These are phyloP conservation scores for Acleris sparsana DNA, from an alignment of 2,888 invertebrate genomes.

Conservation along the genomic window DNA sequence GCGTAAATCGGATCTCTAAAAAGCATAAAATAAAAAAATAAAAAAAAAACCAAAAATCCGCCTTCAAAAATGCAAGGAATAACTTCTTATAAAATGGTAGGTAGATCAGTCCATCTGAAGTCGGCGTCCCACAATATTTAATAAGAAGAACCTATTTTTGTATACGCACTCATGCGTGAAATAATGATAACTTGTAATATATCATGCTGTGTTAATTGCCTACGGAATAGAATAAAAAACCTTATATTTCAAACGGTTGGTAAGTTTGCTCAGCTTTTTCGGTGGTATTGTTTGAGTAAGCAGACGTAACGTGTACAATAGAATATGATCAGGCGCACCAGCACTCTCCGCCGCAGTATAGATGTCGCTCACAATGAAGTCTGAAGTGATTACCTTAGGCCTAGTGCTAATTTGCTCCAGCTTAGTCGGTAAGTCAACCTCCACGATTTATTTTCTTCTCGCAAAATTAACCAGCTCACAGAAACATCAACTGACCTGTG, in stretches of 20 bases:
- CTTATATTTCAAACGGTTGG: constrained; percentile 11
- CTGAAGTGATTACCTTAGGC: constrained; percentile 30
- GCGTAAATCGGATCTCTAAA: too few species aligned
- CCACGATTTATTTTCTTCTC: not conserved
- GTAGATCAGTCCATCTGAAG: too few species aligned
- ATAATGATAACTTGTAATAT: too few species aligned
- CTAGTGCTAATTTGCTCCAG: constrained; percentile 24
- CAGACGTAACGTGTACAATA: constrained; percentile 24
- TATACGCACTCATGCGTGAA: too few species aligned
- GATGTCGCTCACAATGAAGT: constrained; percentile 31
- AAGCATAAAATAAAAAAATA: too few species aligned
- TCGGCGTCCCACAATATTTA: too few species aligned
- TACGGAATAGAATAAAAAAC: constrained; percentile 20
- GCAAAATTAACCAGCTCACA: not conserved
- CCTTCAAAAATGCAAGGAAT: too few species aligned
- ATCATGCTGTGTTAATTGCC: constrained; percentile 3
- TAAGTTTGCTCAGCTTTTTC: constrained; percentile 31
- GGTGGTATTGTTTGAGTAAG: constrained; percentile 13
- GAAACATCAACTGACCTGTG: not conserved
- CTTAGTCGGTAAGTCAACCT: constrained; percentile 30
- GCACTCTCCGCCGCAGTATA: constrained; percentile 18
- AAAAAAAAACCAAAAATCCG: too few species aligned
- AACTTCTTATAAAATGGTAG: too few species aligned
- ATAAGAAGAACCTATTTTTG: too few species aligned
- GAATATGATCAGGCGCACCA: not conserved